phyloP scores from a whole-genome alignment of 2,113 vertebrate species.

The Ornithorhynchus anatinus region DNA sequence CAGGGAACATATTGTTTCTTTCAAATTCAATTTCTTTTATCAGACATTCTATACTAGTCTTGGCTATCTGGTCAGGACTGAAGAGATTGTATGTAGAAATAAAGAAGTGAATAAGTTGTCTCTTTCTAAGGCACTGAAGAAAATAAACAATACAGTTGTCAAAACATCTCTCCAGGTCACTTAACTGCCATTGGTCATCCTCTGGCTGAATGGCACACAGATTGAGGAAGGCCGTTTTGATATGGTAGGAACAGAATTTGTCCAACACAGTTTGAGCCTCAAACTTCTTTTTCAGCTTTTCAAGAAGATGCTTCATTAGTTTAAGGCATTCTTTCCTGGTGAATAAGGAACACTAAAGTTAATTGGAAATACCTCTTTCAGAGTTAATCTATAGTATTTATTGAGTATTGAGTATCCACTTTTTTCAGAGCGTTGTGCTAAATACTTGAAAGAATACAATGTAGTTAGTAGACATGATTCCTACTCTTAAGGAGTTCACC shows the following conservation, averaged over 20 bases:
- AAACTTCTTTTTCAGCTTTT: slow-evolving; percentile 70
- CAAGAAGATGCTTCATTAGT: slow-evolving; percentile 83
- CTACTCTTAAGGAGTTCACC: too few relatives aligned
- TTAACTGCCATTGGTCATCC: slow-evolving; percentile 69
- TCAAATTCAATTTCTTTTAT: slow-evolving; percentile 61
- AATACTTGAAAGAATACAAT: too few relatives aligned
- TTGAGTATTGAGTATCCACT: too few relatives aligned
- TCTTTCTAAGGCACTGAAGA: slow-evolving; percentile 51
- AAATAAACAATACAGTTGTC: slow-evolving; percentile 68
- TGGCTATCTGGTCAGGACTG: slow-evolving; percentile 10
- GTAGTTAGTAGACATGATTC: too few relatives aligned
- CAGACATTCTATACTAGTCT: slow-evolving; percentile 44
- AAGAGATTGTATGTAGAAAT: slow-evolving; percentile 81
- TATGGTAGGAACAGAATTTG: slow-evolving; percentile 82
- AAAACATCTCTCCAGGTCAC: slow-evolving; percentile 71
- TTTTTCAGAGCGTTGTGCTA: too few relatives aligned
- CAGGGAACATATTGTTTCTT: slow-evolving; percentile 68
- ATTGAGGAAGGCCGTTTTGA: slow-evolving; percentile 83
- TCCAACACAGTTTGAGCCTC: slow-evolving; percentile 51
- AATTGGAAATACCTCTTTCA: too few relatives aligned
- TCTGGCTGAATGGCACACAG: slow-evolving; percentile 57
- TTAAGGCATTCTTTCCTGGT: slow-evolving; percentile 85
- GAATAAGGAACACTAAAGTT: slow-evolving; percentile 34
- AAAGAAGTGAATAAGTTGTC: slow-evolving; percentile 78
- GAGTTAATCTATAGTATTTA: too few relatives aligned